Base-by-base conservation (phyloP, 1,140 invertebrate genomes). In the Bombus affinis region DNA sequence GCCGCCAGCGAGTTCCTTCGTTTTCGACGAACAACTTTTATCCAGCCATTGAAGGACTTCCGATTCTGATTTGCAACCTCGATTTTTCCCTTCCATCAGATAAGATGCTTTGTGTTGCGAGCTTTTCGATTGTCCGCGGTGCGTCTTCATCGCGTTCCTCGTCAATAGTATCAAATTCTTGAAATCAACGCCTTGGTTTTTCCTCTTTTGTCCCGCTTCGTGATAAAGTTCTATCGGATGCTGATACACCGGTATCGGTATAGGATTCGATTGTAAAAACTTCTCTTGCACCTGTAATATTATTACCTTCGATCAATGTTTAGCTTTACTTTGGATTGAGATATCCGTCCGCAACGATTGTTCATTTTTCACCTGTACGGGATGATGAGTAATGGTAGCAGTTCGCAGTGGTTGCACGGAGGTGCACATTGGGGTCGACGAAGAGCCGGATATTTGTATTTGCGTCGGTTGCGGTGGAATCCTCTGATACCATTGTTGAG, bases 91-190 rank as follows among this genome's bases (percentile, higher is more conserved):
- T 35, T 94, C 90, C 25, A 91, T n/a, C 1, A 72, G 25, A 28
- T 79, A 76, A 0, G 62, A 44, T 0, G 47, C 25, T 5, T 71
- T 71, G 44, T 94, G 92, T 10, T 92, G 91, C 0, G 92, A 75
- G 35, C 86, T 86, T 32, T 94, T 95, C 22, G 92, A 86, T 37
- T 92, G 92, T 25, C 88, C 92, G 10, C 92, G 85, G 32, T 93
- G 89, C 6, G 91, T 91, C 78, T 94, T 95, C 92, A 94, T 93
- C 0, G 92, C 94, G 42, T 87, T 95, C 59, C 94, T 95, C 2
- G 95, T 95, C 47, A 95, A 42, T 0, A 95, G 70, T 66, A 95
- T 95, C 1, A 95, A 85, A 85, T 95, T 95, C 35, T 92, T 94
- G 53, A 95, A 95, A 74, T 95, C 94, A 1, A 94, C 94, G 0